Conservation (phyloP, 2,113 vertebrate genomes). For the Zosterops lateralis region DNA sequence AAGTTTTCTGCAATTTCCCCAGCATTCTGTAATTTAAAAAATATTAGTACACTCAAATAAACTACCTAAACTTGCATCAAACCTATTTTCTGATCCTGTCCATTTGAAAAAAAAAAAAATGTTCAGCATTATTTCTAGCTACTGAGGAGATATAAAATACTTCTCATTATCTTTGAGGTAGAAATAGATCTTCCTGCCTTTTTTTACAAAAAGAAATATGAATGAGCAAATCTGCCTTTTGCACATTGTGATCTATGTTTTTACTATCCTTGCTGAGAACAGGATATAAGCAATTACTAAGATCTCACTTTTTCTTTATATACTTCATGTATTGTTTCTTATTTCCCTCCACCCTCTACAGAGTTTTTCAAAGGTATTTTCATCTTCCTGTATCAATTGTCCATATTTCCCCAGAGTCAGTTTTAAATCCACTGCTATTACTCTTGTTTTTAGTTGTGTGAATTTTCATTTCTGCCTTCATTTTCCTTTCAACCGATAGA, state of each 20-base stretch:
- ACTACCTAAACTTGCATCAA: neutral
- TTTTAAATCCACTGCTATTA: constrained; percentile 7
- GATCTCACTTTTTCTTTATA: constrained; percentile 9
- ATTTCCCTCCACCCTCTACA: neutral
- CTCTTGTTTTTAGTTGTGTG: neutral
- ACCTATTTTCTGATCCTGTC: neutral
- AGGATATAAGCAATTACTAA: neutral
- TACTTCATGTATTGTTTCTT: neutral
- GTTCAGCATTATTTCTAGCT: neutral
- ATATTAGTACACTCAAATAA: neutral
- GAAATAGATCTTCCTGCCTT: neutral
- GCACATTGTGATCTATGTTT: neutral
- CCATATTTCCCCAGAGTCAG: neutral
- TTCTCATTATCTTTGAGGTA: neutral
- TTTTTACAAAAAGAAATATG: neutral
- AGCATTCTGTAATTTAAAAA: neutral
- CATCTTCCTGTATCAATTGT: constrained; percentile 29
- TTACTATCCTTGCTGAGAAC: neutral
- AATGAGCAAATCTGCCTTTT: neutral
- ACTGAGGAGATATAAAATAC: neutral
- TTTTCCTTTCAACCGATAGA: neutral
- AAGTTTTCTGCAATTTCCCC: neutral
- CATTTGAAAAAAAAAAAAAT: neutral
- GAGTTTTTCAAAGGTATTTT: constrained; percentile 20
- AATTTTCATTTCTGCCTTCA: constrained; percentile 10